Evolutionary conservation across 1,140 invertebrate genomes (phyloP), one percentile per base, ranked within the genome.

Genomic region (Schmidtea mediterranea): DNA sequence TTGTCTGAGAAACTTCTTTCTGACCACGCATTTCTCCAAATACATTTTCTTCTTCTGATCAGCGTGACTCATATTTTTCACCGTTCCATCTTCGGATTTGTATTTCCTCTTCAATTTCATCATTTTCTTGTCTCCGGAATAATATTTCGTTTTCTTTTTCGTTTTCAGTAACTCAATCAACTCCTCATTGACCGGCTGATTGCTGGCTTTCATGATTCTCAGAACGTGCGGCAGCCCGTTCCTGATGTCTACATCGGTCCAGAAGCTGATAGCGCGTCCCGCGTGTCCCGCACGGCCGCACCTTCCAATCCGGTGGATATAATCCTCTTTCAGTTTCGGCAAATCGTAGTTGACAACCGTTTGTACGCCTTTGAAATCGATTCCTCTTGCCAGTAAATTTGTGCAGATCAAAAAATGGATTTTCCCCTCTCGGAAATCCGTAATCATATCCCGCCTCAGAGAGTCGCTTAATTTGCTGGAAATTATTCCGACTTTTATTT

Each of bases 291-390:
- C 89, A 56, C 90, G 68, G 2, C 90, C 90, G 1, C 87, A 90
- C 51, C 90, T 68, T 26, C 84, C 79, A 55, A 82, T 77, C 55
- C 80, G 74, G 68, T 98, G 90, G 55, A 97, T 80, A 58, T 97
- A 97, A 15, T 80, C 79, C 50, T 92, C 79, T 38, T 78, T 76
- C 36, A 76, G 79, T 12, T 77, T 75, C 23, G 90, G 90, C 59
- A 95, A 84, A 69, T 97, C 90, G 62, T 89, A 97, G 69, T 97
- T 97, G 49, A 97, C 74, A 21, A 97, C 86, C 2, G 95, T 67
- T 70, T 87, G 90, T 19, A 97, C 82, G 10, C 81, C 84, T 62
- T 86, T 84, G 59, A 97, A 92, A 68, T 97, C 90, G 53, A 97
- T 83, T 56, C 90, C 90, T 55, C 90, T 74, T 8, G 81, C 80